Base-by-base conservation (phyloP, 2,797 vertebrate genomes). In the Carduelis carduelis region DNA sequence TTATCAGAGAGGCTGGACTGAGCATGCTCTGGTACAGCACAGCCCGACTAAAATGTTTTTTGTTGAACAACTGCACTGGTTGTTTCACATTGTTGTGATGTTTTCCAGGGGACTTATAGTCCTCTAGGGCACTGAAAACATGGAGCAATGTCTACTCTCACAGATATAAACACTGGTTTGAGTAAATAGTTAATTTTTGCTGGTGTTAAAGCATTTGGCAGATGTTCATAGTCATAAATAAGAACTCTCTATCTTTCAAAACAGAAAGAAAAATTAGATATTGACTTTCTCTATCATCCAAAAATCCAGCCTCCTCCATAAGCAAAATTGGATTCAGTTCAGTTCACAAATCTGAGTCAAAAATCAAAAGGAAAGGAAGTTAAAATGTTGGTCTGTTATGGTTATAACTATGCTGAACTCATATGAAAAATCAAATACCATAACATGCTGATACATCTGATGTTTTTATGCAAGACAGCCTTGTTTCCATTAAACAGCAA, bases 131-230 rank as follows among this genome's bases (percentile, higher is more conserved):
- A 93, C 63, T 69, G 72, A 91, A 92, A 95, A 89, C 44, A 90
- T 88, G 71, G 53, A 93, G 64, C 72, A 96, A 89, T 39, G 89
- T 66, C 83, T 91, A 70, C 53, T 95, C 93, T 76, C 52, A 52
- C 66, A 94, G 82, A 96, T 89, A 64, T 88, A 95, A 96, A 97
- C 59, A 91, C 18, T 17, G 0, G 4, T 77, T 91, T 87, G 66
- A 89, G 57, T 90, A 97, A 96, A 96, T 34, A 96, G 92, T 89
- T 96, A 90, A 94, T 87, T 93, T 95, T 83, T 77, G 41, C 60
- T 90, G 27, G 64, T 94, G 43, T 90, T 75, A 80, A 44, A 91
- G 49, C 59, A 85, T 91, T 93, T 94, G 83, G 78, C 74, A 10
- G 46, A 83, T 88, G 87, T 87, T 88, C 22, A 32, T 43, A 85